Percentiles rank a stretch among this genome's conserved stretches.
These are phyloP conservation scores for Prionailurus bengalensis DNA, from an alignment of 2,113 vertebrate species.

Conservation along the genomic window DNA sequence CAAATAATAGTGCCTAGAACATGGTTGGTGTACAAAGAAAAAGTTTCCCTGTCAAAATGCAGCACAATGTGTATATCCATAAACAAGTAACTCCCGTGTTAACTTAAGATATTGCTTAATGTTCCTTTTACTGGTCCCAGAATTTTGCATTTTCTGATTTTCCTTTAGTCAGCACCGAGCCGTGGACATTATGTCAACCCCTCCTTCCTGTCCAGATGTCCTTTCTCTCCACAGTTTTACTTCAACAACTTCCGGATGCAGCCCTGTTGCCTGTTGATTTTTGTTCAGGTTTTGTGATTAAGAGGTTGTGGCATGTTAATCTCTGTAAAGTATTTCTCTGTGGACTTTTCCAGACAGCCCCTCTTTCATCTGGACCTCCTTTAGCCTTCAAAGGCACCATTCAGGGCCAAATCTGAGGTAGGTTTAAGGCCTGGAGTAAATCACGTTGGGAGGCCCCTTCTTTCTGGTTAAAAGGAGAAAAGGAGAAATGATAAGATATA, in stretches of 20 bases:
- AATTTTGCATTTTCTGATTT: neutral
- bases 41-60: neutral
- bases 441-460: constrained; percentile 44
- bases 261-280: constrained; percentile 60
- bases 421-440: constrained; percentile 75
- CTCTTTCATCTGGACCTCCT: constrained; percentile 79
- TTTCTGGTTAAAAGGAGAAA: constrained; percentile 40
- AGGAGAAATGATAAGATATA: neutral
- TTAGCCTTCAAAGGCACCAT: constrained; percentile 73
- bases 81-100: neutral
- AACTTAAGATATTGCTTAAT: neutral
- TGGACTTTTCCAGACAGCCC: constrained; percentile 4
- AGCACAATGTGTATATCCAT: neutral
- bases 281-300: constrained; percentile 73
- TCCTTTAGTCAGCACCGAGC: neutral
- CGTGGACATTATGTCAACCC: neutral
- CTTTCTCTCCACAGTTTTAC: constrained; percentile 30
- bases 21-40: neutral
- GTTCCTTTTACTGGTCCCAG: neutral
- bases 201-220: constrained; percentile 65
- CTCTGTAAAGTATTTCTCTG: constrained; percentile 66
- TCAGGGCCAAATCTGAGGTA: constrained; percentile 61
- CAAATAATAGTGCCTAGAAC: neutral
- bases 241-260: constrained; percentile 24
- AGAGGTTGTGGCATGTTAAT: constrained; percentile 72